phyloP scores from a whole-genome alignment of 2,797 vertebrate genomes.

The Protonibea diacanthus region DNA sequence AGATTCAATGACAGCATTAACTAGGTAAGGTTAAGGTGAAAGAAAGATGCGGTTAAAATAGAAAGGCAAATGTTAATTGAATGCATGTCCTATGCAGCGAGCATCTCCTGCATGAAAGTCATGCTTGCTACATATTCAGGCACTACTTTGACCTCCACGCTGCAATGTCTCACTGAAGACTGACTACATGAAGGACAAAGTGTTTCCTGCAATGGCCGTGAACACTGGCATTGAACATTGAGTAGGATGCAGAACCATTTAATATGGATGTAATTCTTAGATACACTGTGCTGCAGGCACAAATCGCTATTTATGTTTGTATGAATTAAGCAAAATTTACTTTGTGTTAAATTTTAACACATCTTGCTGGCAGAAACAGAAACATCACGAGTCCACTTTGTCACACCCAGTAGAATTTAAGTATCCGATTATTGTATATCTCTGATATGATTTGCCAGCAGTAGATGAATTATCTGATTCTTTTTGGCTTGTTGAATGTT shows the following conservation, averaged over 20 bases:
- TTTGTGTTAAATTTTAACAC: slow-evolving; percentile 32
- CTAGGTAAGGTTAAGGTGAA: not conserved
- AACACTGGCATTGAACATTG: not conserved
- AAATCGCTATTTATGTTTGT: not conserved
- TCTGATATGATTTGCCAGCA: slow-evolving; percentile 6
- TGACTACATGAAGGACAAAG: not conserved
- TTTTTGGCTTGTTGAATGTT: slow-evolving; percentile 17
- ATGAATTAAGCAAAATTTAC: slow-evolving; percentile 29
- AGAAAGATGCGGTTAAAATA: not conserved
- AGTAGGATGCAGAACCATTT: not conserved
- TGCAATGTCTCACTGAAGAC: not conserved
- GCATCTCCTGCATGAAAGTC: not conserved
- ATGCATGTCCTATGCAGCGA: not conserved
- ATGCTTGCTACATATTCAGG: not conserved
- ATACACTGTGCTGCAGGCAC: not conserved
- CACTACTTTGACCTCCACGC: not conserved
- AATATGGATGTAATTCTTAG: not conserved
- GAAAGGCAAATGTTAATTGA: not conserved
- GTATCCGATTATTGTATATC: not conserved
- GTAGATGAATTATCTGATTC: not conserved
- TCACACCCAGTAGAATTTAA: slow-evolving; percentile 9
- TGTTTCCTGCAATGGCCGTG: not conserved
- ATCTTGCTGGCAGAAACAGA: slow-evolving; percentile 2
- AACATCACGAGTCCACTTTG: slow-evolving; percentile 13
- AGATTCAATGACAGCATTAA: not conserved